phyloP scores from a whole-genome alignment of 2,888 invertebrate species.

The Bhutanitis thaidina region DNA sequence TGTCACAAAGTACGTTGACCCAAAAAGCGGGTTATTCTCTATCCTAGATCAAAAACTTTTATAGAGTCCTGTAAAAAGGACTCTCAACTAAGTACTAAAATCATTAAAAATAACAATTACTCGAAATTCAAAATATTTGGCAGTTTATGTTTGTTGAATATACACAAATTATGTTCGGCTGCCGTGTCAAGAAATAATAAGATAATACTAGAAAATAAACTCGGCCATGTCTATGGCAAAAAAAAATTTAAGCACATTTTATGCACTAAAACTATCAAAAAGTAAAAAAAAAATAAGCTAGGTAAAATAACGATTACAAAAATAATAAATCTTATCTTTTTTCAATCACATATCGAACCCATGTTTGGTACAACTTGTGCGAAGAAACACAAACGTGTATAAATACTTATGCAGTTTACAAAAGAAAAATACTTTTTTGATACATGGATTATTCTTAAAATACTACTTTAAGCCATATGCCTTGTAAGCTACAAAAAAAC shows the following conservation, averaged over 20 bases:
- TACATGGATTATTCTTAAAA: slow-evolving; percentile 8
- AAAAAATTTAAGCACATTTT: slow-evolving; percentile 49
- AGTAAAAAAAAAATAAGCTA: slow-evolving; percentile 62
- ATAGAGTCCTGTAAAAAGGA: slow-evolving; percentile 23
- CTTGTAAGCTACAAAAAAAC: slow-evolving; percentile 3
- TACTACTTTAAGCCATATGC: slow-evolving; percentile 6
- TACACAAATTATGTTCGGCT: slow-evolving; percentile 32
- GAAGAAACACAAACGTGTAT: slow-evolving; percentile 16
- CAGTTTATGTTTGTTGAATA: slow-evolving; percentile 33
- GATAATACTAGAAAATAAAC: slow-evolving; percentile 43
- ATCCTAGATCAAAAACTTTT: slow-evolving; percentile 28
- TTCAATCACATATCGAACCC: slow-evolving; percentile 51
- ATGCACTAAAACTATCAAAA: slow-evolving; percentile 40
- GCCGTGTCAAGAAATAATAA: slow-evolving; percentile 30
- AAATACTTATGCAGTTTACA: slow-evolving; percentile 10
- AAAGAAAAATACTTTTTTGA: slow-evolving; percentile 20
- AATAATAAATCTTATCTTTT: slow-evolving; percentile 49
- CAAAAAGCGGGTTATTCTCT: slow-evolving; percentile 28
- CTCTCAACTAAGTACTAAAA: slow-evolving; percentile 40
- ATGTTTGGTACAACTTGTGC: slow-evolving; percentile 31
- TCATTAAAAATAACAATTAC: slow-evolving; percentile 34
- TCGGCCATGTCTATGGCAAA: slow-evolving; percentile 26
- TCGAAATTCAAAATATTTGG: slow-evolving; percentile 37
- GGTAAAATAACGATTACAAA: slow-evolving; percentile 60
- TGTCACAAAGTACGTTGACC: slow-evolving; percentile 39